These are phyloP conservation scores for Scaptomyza reducta DNA, from an alignment of 2,888 invertebrate genomes.

Conservation along the genomic window DNA sequence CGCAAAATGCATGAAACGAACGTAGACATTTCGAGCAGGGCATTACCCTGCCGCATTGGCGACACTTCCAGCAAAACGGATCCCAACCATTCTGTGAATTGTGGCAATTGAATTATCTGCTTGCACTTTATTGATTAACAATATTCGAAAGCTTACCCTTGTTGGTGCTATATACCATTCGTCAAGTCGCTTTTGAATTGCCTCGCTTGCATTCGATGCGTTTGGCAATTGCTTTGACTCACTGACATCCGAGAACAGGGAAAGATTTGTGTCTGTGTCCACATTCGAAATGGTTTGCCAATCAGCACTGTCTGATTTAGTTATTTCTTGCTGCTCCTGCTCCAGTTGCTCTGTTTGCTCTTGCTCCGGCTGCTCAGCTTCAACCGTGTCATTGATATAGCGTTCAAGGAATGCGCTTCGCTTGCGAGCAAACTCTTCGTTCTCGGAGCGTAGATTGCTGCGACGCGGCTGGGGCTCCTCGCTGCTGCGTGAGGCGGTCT, in stretches of 20 bases:
- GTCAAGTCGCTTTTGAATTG: slow-evolving; percentile 53
- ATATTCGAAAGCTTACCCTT: slow-evolving; percentile 58
- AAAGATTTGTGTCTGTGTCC: slow-evolving; percentile 45
- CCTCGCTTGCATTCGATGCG: slow-evolving; percentile 29
- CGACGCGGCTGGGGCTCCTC: slow-evolving; percentile 68
- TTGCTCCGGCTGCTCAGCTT: slow-evolving; percentile 22
- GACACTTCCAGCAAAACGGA: slow-evolving; percentile 96
- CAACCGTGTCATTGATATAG: slow-evolving; percentile 76
- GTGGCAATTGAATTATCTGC: slow-evolving; percentile 32
- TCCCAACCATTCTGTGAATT: slow-evolving; percentile 86
- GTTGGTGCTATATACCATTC: slow-evolving; percentile 75
- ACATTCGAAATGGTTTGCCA: slow-evolving; percentile 44
- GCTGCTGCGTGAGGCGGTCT: slow-evolving; percentile 66
- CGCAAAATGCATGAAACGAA: slow-evolving; percentile 92
- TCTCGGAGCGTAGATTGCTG: slow-evolving; percentile 87
- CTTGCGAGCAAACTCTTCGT: slow-evolving; percentile 87
- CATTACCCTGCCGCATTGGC: slow-evolving; percentile 87
- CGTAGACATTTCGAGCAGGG: slow-evolving; percentile 93
- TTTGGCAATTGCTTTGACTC: slow-evolving; percentile 35
- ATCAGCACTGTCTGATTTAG: slow-evolving; percentile 23
- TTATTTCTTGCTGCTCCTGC: slow-evolving; percentile 8
- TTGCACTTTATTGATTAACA: not conserved
- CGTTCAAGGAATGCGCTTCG: slow-evolving; percentile 87
- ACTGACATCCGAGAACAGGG: slow-evolving; percentile 53
- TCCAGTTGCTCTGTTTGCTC: slow-evolving; percentile 22